Evolutionary conservation across 2,888 invertebrate species (phyloP), one percentile per base, ranked within the genome.

Genomic region (Trichacis sp.): DNA sequence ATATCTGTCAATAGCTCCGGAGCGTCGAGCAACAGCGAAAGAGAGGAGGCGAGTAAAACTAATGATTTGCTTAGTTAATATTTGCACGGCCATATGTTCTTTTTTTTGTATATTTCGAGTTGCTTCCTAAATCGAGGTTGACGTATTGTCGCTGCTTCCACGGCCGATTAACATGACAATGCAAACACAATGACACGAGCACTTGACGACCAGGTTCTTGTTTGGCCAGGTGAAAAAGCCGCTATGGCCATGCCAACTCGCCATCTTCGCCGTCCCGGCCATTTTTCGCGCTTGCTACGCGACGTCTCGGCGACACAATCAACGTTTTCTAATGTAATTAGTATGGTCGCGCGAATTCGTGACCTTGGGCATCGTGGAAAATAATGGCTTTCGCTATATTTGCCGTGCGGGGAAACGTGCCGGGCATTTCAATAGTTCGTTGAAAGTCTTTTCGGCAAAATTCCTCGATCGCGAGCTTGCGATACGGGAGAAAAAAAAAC

Each of bases 91-190:
- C 69, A 61, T 77, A 77, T 72, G 71, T 73, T 75, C 66, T 78
- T 77, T 77, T 73, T 60, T 64, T 67, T 52, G 3, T 8, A 24
- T 24, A 5, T 24, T 24, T 46, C 68, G 74, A 77, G 77, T 74
- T 78, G 79, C 82, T 82, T 83, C 81, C 80, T 79, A 83, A 84
- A 83, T 83, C 78, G 77, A 80, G 81, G 79, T 80, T 80, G 82
- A 79, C 80, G 77, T 74, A 82, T 83, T 83, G 81, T 82, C 80
- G 75, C 75, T 77, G 75, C 65, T 73, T 72, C 74, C 76, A 76
- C 71, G 74, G 52, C 56, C 74, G 76, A 84, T 84, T 83, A 82
- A 79, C 82, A 83, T 84, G 80, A 83, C 81, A 83, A 84, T 80
- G 79, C 80, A 82, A 83, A 83, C 76, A 83, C 80, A 82, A 81